A percentile compares a stretch with the other conserved stretches of the same genome.
These are phyloP conservation scores for Bombus pyrosoma DNA, from an alignment of 1,140 invertebrate genomes.

Conservation along the genomic window DNA sequence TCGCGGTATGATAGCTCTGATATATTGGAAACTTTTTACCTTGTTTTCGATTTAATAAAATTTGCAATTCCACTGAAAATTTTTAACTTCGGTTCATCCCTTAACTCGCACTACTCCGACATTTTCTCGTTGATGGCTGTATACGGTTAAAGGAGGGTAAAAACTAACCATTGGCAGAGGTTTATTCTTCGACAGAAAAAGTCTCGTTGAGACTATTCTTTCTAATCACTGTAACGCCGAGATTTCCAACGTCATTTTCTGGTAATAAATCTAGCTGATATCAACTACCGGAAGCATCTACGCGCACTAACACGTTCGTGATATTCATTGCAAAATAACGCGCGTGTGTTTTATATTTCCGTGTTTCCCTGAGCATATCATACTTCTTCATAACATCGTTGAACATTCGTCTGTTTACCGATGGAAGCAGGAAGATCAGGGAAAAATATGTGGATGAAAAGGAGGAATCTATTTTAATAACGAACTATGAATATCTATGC, in stretches of 20 bases:
- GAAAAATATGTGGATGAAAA: not conserved
- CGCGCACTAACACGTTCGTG: no score
- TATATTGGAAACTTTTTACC: not conserved
- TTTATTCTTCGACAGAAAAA: not conserved
- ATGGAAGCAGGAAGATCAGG: no score
- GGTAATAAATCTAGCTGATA: not conserved
- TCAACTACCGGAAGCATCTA: not conserved
- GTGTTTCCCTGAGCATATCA: not conserved
- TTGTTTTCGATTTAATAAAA: not conserved
- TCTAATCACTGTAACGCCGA: not conserved
- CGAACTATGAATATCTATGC: not conserved
- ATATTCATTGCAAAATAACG: not conserved
- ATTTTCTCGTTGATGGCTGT: not conserved
- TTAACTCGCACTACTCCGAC: not conserved
- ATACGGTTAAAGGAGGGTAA: not conserved
- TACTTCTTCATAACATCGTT: not conserved
- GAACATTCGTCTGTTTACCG: not conserved
- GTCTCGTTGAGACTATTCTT: not conserved
- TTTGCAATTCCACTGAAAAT: not conserved
- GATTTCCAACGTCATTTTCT: not conserved
- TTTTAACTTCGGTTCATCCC: not conserved
- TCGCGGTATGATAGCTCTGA: no score
- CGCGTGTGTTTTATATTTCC: not conserved
- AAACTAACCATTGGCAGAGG: no score
- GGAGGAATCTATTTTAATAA: not conserved